Evolutionary conservation across 2,888 invertebrate species (phyloP).

Genomic region (Resseliella maxima): DNA sequence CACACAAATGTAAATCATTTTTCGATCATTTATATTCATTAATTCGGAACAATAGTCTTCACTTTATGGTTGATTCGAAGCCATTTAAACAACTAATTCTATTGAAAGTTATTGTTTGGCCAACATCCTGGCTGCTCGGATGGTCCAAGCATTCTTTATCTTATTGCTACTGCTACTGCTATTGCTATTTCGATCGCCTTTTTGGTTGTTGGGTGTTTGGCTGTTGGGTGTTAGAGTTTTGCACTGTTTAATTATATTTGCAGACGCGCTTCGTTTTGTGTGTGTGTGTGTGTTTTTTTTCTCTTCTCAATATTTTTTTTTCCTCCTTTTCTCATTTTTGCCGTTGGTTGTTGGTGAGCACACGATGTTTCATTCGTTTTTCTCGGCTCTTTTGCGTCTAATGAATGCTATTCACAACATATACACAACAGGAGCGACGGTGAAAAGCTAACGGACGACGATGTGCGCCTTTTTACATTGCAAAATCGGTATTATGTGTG

Average conservation of each 20-base stretch:
- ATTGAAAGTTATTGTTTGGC: slow-evolving; percentile 40
- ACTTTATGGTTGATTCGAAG: slow-evolving; percentile 31
- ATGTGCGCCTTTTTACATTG: not conserved
- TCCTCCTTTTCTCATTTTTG: not conserved
- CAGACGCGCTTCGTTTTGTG: not conserved
- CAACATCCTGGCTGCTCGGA: not conserved
- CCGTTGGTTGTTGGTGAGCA: not conserved
- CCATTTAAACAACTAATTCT: slow-evolving; percentile 51
- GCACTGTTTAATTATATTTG: slow-evolving; percentile 45
- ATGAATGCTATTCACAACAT: slow-evolving; percentile 41
- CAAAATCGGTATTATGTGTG: not conserved
- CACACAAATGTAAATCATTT: slow-evolving; percentile 46
- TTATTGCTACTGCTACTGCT: not conserved
- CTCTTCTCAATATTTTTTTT: not conserved
- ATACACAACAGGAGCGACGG: not conserved
- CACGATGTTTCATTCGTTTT: not conserved
- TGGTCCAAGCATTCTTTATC: not conserved
- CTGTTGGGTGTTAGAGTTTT: not conserved
- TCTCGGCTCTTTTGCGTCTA: not conserved
- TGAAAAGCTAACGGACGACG: not conserved
- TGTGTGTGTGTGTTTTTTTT: not conserved
- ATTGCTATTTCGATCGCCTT: too few species aligned
- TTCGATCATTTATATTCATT: slow-evolving; percentile 54
- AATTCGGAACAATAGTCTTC: slow-evolving; percentile 51
- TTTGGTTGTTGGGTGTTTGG: too few species aligned